Evolutionary conservation across 2,888 invertebrate genomes (phyloP).

Genomic region (Ennomos fuscantarius): DNA sequence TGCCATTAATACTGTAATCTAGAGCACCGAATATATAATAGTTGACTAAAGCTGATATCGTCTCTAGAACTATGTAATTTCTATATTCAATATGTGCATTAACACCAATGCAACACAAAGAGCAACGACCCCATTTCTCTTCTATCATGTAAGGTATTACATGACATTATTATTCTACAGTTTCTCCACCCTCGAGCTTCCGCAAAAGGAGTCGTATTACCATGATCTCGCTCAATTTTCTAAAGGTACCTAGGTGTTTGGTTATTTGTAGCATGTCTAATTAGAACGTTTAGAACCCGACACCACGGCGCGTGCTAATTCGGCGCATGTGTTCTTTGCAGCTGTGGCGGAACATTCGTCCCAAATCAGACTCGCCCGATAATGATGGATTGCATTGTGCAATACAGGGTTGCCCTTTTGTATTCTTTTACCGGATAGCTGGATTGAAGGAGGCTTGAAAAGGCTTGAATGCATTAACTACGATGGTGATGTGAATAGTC

Average conservation of each 20-base stretch:
- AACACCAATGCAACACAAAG: too few relatives aligned
- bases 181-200: not conserved
- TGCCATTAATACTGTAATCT: too few relatives aligned
- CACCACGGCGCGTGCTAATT: slow-evolving; percentile 48
- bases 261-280: slow-evolving; percentile 27
- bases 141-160: not conserved
- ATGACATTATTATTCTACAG: not conserved
- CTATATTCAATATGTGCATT: too few relatives aligned
- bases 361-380: slow-evolving; percentile 65
- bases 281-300: slow-evolving; percentile 34
- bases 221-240: not conserved
- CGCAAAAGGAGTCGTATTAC: not conserved
- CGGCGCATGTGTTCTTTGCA: slow-evolving; percentile 49
- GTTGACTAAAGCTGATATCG: too few relatives aligned
- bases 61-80: too few relatives aligned
- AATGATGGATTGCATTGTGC: slow-evolving; percentile 73
- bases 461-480: not conserved
- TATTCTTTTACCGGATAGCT: not conserved
- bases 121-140: too few relatives aligned
- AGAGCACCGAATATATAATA: too few relatives aligned
- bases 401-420: slow-evolving; percentile 41
- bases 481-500: not conserved
- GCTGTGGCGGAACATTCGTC: slow-evolving; percentile 69
- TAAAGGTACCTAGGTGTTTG: slow-evolving; percentile 5
- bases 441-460: too few relatives aligned